phyloP scores from a whole-genome alignment of 2,113 vertebrate genomes.

The Serilophus lunatus region DNA sequence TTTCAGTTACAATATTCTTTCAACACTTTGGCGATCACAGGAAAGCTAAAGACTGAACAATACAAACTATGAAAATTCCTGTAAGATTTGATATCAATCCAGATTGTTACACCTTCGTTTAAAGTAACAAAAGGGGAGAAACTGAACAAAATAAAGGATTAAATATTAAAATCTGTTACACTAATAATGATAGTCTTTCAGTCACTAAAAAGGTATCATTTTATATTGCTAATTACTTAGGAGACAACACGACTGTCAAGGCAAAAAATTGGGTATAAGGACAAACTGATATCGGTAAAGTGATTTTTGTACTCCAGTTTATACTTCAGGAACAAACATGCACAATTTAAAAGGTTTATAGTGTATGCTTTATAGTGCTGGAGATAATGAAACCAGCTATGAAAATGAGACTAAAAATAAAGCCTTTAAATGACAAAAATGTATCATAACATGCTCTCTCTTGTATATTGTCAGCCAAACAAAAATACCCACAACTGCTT shows the following conservation, averaged over 20 bases:
- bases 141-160: neutral
- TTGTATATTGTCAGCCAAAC: neutral
- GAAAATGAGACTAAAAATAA: conserved; percentile 15
- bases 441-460: neutral
- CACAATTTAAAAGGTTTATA: neutral
- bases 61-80: neutral
- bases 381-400: neutral
- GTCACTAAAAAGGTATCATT: neutral
- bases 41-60: neutral
- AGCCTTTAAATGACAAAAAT: neutral
- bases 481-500: neutral
- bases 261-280: neutral
- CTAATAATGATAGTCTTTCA: neutral
- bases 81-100: neutral
- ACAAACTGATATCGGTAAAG: neutral
- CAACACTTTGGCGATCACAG: neutral
- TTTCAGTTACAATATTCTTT: neutral
- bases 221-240: neutral
- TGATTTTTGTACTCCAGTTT: neutral
- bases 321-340: neutral
- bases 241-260: neutral
- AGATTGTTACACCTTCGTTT: neutral
- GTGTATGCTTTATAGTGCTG: neutral
- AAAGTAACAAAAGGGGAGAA: neutral
- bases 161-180: neutral